Evolutionary conservation across 2,113 vertebrate species (phyloP), one percentile per base, ranked within the genome.

Genomic region (Gymnocephalus cernua): DNA sequence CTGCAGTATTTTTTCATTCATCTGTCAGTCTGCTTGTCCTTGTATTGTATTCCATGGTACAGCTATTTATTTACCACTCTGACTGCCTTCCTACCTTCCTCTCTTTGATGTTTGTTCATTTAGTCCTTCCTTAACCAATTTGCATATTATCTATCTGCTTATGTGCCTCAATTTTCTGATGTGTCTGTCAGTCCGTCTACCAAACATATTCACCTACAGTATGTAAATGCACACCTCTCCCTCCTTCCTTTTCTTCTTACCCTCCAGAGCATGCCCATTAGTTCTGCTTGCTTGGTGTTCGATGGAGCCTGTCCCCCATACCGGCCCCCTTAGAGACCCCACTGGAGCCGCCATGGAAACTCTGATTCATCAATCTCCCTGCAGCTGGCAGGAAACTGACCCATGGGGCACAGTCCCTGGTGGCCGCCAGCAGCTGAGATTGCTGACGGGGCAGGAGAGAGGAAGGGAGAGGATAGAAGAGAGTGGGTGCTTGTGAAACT

Each of bases 231-330:
- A 63, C 79, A 65, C 51, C 68, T 84, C 74, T 83, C 44, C 35
- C 51, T 70, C 27, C 58, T 48, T 61, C 32, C 45, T 58, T 63
- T 41, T 10, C 11, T 32, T 72, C 66, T 64, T 67, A 73, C 64
- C 74, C 91, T 88, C 87, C 67, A 79, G 88, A 86, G 87, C 78
- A 83, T 84, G 79, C 74, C 76, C 80, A 91, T 93, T 93, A 93
- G 93, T 92, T 93, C 87, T 88, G 91, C 90, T 91, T 91, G 88
- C 92, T 92, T 91, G 89, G 85, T 85, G 86, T 89, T 87, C 61
- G 83, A 93, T 89, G 87, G 84, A 91, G 93, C 89, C 85, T 85
- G 87, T 86, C 90, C 86, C 7, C 82, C 78, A 72, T 44, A 48
- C 72, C 3, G 61, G 65, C 69, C 81, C 80, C 89, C 63, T 83